Evolutionary conservation across 2,113 vertebrate species (phyloP), one percentile per base, ranked within the genome.

Genomic region (Sigmodon hispidus): DNA sequence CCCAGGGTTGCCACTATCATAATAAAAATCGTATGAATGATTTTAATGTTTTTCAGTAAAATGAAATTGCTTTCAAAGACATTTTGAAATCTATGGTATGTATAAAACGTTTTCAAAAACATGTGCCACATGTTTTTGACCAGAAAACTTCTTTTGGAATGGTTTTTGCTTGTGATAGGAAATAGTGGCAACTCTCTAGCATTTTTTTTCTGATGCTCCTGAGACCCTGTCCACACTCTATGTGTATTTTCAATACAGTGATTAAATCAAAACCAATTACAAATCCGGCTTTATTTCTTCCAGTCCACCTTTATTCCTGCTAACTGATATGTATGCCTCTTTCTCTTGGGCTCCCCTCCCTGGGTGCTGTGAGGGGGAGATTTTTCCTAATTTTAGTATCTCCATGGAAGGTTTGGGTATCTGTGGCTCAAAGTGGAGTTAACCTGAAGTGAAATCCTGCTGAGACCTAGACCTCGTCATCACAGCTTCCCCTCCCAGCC

Each of bases 1-100:
- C 26, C 36, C 48, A 55, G 21, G 29, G 11, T 34, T 90, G n/a
- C 86, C 5, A 52, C 77, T 45, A 10, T n/a, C 92, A 50, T 40
- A 72, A 65, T 87, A 93, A 84, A 72, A 67, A 84, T 55, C 34
- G 67, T 26, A 85, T 79, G 76, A 79, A 59, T 88, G 40, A 52
- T 85, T 90, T 85, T 88, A 84, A 96, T 59, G 87, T 48, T 94
- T 93, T 94, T 69, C 67, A 61, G 24, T 69, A 75, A 69, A 79
- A 17, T 77, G 45, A 77, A 34, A 77, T 77, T 29, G 52, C 31
- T 90, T 94, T 65, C 70, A 93, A 91, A 73, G 69, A 34, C 19
- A 79, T 91, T 90, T 72, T 73, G 45, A 93, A 79, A 59, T 94
- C 87, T 88, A 36, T 34, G 5, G 31, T 43, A 21, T 36, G 5